These are phyloP conservation scores for Cydia amplana DNA, from an alignment of 1,140 invertebrate species.

Conservation along the genomic window DNA sequence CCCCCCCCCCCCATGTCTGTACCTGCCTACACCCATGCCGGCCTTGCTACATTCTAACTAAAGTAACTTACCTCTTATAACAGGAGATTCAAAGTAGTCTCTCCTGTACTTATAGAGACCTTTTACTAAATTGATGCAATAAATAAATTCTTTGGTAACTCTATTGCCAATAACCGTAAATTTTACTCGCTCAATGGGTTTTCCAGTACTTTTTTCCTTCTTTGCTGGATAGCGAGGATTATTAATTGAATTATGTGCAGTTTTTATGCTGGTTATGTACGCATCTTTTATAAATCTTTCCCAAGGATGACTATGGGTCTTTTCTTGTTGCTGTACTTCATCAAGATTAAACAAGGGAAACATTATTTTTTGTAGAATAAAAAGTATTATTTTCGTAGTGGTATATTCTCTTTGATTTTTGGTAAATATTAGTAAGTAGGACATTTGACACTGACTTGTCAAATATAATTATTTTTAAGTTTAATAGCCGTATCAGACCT, in stretches of 20 bases:
- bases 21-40: too few species aligned
- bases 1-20: too few species aligned
- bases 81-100: constrained; percentile 56
- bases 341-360: background rate
- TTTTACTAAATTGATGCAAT: constrained; percentile 58
- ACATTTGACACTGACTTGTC: background rate
- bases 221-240: constrained; percentile 56
- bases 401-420: too few species aligned
- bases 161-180: constrained; percentile 65
- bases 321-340: constrained; percentile 39
- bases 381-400: too few species aligned
- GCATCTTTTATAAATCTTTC: constrained; percentile 54
- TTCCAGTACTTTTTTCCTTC: constrained; percentile 37
- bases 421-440: background rate
- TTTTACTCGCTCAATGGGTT: constrained; percentile 40
- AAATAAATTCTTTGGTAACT: constrained; percentile 65
- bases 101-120: constrained; percentile 62
- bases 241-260: constrained; percentile 61
- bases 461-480: background rate
- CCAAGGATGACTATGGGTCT: constrained; percentile 58
- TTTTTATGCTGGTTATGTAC: constrained; percentile 49
- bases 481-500: too few species aligned
- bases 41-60: too few species aligned
- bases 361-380: constrained; percentile 2
- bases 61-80: constrained; percentile 54